phyloP scores from a whole-genome alignment of 1,140 invertebrate species.

The Eupeodes corollae region DNA sequence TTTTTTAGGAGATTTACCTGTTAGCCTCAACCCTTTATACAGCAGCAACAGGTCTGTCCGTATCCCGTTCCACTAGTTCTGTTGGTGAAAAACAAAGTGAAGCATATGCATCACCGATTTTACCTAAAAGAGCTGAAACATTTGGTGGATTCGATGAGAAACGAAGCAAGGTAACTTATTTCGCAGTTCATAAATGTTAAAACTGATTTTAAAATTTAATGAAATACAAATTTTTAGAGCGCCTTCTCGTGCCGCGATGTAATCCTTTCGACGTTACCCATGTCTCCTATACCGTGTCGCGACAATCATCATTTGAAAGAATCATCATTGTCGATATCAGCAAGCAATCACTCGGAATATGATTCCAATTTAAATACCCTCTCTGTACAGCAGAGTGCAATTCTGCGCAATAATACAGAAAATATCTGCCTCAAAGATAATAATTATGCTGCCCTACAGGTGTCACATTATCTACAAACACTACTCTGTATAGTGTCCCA shows the following conservation, averaged over 20 bases:
- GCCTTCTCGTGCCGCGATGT: conserved; percentile 15
- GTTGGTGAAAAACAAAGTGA: conserved; percentile 81
- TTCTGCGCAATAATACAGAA: not conserved
- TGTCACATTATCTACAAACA: conserved; percentile 73
- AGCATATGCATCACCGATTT: conserved; percentile 64
- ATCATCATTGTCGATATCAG: conserved; percentile 26
- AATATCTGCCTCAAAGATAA: conserved; percentile 43
- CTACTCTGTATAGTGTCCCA: conserved; percentile 72
- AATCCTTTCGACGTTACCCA: conserved; percentile 7
- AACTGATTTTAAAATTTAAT: not conserved
- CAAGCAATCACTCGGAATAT: conserved; percentile 35
- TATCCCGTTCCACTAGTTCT: conserved; percentile 77
- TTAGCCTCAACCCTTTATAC: conserved; percentile 59
- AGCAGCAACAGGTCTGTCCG: conserved; percentile 55
- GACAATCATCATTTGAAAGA: conserved; percentile 1
- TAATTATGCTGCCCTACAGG: conserved; percentile 57
- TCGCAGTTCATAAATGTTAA: not conserved
- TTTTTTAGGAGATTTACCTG: conserved; percentile 40
- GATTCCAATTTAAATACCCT: conserved; percentile 7
- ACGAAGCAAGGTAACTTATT: conserved; percentile 18
- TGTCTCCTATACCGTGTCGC: not conserved
- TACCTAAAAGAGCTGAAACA: conserved; percentile 85
- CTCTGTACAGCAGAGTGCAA: not conserved
- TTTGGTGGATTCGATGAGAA: conserved; percentile 85
- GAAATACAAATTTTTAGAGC: not conserved